phyloP scores from a whole-genome alignment of 2,888 invertebrate species.

The Brenthis daphne region DNA sequence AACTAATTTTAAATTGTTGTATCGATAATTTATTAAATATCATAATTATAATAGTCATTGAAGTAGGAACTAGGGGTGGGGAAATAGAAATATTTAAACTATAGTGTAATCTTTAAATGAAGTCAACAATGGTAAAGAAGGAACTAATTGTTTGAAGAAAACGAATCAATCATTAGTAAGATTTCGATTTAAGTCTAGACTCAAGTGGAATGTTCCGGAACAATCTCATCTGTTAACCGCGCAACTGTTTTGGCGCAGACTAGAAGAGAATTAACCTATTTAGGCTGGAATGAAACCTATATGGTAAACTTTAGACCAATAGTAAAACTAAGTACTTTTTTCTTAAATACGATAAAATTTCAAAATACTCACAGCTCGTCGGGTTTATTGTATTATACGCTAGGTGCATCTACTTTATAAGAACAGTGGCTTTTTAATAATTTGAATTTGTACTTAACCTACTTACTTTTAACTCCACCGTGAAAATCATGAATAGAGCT shows the following conservation, averaged over 20 bases:
- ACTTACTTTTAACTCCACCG: slow-evolving; percentile 66
- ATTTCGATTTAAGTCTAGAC: slow-evolving; percentile 54
- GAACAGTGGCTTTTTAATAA: slow-evolving; percentile 81
- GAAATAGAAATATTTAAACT: slow-evolving; percentile 46
- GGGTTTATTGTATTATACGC: slow-evolving; percentile 80
- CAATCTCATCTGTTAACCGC: slow-evolving; percentile 46
- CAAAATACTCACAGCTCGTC: slow-evolving; percentile 82
- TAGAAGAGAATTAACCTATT: slow-evolving; percentile 69
- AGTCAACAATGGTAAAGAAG: slow-evolving; percentile 41
- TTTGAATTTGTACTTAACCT: slow-evolving; percentile 82
- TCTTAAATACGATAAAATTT: slow-evolving; percentile 82
- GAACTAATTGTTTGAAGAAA: slow-evolving; percentile 41
- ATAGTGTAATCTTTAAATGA: slow-evolving; percentile 39
- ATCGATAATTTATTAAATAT: slow-evolving; percentile 55
- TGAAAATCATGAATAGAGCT: slow-evolving; percentile 59
- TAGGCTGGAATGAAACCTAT: slow-evolving; percentile 76
- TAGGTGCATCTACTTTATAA: slow-evolving; percentile 82
- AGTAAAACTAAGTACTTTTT: slow-evolving; percentile 66
- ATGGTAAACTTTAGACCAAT: slow-evolving; percentile 63
- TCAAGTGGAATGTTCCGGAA: slow-evolving; percentile 51
- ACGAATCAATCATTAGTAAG: slow-evolving; percentile 47
- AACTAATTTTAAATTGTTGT: slow-evolving; percentile 63
- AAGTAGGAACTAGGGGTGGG: slow-evolving; percentile 73
- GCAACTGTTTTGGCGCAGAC: slow-evolving; percentile 61
- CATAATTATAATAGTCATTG: slow-evolving; percentile 51